Evolutionary conservation across 2,113 vertebrate species (phyloP), one percentile per base, ranked within the genome.

Genomic region (Megalops atlanticus): DNA sequence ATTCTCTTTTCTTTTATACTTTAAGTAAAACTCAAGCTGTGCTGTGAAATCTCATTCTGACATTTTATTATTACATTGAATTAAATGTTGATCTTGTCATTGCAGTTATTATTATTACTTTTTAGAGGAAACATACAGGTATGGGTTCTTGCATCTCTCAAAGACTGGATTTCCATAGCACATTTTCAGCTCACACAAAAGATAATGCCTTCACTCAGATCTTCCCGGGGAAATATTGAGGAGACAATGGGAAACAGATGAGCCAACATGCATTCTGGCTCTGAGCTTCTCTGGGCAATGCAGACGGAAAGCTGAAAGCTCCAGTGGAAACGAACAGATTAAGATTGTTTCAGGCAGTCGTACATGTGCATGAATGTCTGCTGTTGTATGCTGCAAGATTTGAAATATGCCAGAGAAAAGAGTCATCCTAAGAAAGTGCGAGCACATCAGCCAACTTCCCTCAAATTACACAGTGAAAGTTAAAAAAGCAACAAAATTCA

Each of bases 51-150:
- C 8, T 64, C 24, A 64, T 24, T n/a, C n/a, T 31, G n/a, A 31
- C 31, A n/a, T 64, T 64, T 64, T 64, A 64, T 64, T 64, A 64
- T 64, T 64, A 64, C n/a, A 64, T 10, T 64, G 58, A 64, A 31
- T 27, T 4, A 31, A 64, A 64, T 31, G 3, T 0, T 64, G 58
- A 10, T 64, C 3, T 31, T 31, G 24, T 64, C 31, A 8, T 64
- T 64, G 6, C 4, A n/a, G n/a, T 45, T 45, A 45, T 6, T 45
- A 1, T 0, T n/a, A n/a, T n/a, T n/a, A n/a, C n/a, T n/a, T n/a
- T n/a, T n/a, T n/a, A n/a, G n/a, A n/a, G n/a, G n/a, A n/a, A n/a
- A n/a, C n/a, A n/a, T n/a, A n/a, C n/a, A n/a, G n/a, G n/a, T n/a
- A n/a, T n/a, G n/a, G n/a, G n/a, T n/a, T n/a, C n/a, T n/a, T n/a